Evolutionary conservation across 1,140 invertebrate species (phyloP), one percentile per base, ranked within the genome.

Genomic region (Batillaria attramentaria): DNA sequence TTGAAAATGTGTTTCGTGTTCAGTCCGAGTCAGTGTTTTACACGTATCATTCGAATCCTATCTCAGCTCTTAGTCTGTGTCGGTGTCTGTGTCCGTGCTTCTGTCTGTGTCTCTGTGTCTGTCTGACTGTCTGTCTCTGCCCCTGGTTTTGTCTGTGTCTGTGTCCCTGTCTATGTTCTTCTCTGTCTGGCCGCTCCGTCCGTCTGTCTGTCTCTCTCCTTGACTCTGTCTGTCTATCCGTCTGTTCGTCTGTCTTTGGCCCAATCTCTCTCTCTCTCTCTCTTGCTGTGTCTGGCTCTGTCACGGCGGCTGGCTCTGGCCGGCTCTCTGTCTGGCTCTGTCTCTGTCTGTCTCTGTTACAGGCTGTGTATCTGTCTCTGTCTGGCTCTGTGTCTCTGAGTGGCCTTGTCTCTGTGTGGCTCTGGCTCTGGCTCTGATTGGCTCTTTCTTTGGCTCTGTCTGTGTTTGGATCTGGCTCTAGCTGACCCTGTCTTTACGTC

Each of bases 61-160:
- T n/a, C n/a, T n/a, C n/a, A n/a, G n/a, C n/a, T n/a, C n/a, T n/a
- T n/a, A n/a, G n/a, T n/a, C n/a, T n/a, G n/a, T n/a, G n/a, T n/a
- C n/a, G n/a, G n/a, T n/a, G n/a, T n/a, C n/a, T n/a, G n/a, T n/a
- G n/a, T n/a, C n/a, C n/a, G n/a, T n/a, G n/a, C n/a, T n/a, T n/a
- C n/a, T n/a, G n/a, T n/a, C n/a, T n/a, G n/a, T n/a, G n/a, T n/a
- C n/a, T n/a, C n/a, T 66, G n/a, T 33, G 35, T 10, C 3, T 16
- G 31, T 66, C 4, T 35, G 62, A 35, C 16, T 33, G 1, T 10
- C 24, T 66, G 10, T 66, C 62, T 73, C 18, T 70, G 65, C 13
- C 37, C 24, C 66, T 78, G 31, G 72, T 35, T 78, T 65, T 78
- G 33, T 78, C 76, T 78, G 65, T 78, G 65, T 78, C 76, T 78